Base-by-base conservation (phyloP, 2,888 invertebrate genomes). In the Sesia bembeciformis region DNA sequence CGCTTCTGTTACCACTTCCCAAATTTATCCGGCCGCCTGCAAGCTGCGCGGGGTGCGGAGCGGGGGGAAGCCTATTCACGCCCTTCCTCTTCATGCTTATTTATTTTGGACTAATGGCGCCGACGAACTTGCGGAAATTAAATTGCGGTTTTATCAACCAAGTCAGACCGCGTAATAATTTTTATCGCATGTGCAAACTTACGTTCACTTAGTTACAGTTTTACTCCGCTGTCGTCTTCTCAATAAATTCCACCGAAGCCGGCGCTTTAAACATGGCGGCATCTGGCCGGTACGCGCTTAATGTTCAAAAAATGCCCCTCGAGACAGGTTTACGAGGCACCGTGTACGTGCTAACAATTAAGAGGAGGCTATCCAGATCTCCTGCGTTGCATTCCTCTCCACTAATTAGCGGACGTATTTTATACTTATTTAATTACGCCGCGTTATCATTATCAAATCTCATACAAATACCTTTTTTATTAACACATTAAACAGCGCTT, bases 1-100 rank as follows among this genome's bases (percentile, higher is more conserved):
- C 77, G 77, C 80, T 80, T 76, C 80, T 83, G 81, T 82, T 81
- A 78, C 77, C 80, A 78, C 81, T 84, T 79, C 77, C 80, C 78
- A 77, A 84, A 84, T 81, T 81, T 81, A 84, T 81, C 79, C 76
- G 68, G 66, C 60, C 68, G 23, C 23, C 23, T 23, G 56, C 52
- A 53, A 55, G 43, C 51, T 52, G 40, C 52, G 39, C 5, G 40
- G 4, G 38, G 40, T 38, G 51, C 53, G 54, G 52, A 65, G 51
- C 40, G 42, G 49, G 59, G 60, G 70, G 73, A 69, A 65, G 76
- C 73, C 68, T 66, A 73, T 78, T 74, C 76, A 73, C 80, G 74
- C 80, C 80, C 81, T 76, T 69, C 71, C 72, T 68, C 68, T 75
- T 65, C 67, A 60, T 63, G 70, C 74, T 74, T 81, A 81, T 84